Conservation (phyloP, 2,888 invertebrate species). For the Thymelicus acteon region DNA sequence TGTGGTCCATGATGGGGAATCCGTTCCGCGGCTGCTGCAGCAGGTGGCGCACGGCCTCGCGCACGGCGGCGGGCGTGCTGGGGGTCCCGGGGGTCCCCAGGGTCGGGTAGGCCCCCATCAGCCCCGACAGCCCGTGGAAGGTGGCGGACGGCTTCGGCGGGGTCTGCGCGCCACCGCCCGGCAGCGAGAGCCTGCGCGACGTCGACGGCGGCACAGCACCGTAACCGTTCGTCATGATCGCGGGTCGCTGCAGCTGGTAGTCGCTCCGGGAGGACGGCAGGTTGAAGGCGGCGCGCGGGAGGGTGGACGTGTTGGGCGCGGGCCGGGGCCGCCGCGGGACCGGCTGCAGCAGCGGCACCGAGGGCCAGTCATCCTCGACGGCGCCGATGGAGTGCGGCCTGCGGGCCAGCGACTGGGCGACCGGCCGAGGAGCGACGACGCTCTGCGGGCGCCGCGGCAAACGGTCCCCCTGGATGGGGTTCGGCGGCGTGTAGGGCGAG, state of each 20-base stretch:
- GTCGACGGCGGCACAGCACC: slow-evolving; percentile 81
- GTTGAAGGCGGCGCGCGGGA: slow-evolving; percentile 78
- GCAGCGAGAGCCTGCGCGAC: slow-evolving; percentile 82
- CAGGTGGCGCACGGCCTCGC: slow-evolving; percentile 89
- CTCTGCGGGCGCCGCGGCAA: slow-evolving; percentile 81
- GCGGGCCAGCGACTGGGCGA: slow-evolving; percentile 64
- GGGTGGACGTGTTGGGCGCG: slow-evolving; percentile 67
- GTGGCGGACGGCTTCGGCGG: slow-evolving; percentile 86
- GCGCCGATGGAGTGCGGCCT: slow-evolving; percentile 87
- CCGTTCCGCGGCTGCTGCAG: slow-evolving; percentile 89
- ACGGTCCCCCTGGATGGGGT: slow-evolving; percentile 63
- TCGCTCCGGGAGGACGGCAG: slow-evolving; percentile 86
- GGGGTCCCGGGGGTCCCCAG: slow-evolving; percentile 75
- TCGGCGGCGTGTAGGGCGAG: slow-evolving; percentile 84
- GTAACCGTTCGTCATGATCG: slow-evolving; percentile 79
- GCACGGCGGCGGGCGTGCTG: slow-evolving; percentile 86
- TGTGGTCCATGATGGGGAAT: slow-evolving; percentile 91
- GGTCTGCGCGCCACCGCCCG: slow-evolving; percentile 75
- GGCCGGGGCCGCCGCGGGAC: slow-evolving; percentile 82
- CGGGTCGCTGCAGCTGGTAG: slow-evolving; percentile 85
- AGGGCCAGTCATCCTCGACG: slow-evolving; percentile 72
- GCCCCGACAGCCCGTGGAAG: slow-evolving; percentile 83
- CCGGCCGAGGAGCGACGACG: slow-evolving; percentile 76
- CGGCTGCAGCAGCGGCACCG: slow-evolving; percentile 81
- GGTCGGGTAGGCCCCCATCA: slow-evolving; percentile 62